A percentile compares a stretch with the other conserved stretches of the same genome.
These are phyloP conservation scores for Leptopterna dolabrata DNA, from an alignment of 2,888 invertebrate genomes.

Conservation along the genomic window DNA sequence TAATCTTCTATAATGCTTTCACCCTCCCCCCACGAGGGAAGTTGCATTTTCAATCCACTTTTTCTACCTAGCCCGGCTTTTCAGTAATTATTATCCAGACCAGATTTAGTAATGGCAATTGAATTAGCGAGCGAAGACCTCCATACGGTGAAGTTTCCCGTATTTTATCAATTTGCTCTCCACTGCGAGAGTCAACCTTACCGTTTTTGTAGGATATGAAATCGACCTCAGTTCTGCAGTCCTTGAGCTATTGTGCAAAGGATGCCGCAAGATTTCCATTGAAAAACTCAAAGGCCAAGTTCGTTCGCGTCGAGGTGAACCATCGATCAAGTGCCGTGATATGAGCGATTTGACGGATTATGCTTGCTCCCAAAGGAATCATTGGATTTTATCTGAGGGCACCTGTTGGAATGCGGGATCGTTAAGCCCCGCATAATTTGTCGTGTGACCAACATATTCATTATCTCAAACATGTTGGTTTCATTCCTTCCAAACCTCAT, in stretches of 20 bases:
- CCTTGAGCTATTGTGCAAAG: not conserved
- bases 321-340: not conserved
- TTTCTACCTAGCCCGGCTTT: not conserved
- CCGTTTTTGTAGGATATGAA: not conserved
- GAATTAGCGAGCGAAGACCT: not conserved
- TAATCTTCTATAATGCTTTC: not conserved
- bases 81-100: not conserved
- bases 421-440: not conserved
- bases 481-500: too few species aligned
- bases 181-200: not conserved
- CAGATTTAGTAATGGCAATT: not conserved
- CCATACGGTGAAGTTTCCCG: too few species aligned
- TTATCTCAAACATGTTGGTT: not conserved
- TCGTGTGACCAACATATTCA: not conserved
- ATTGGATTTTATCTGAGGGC: not conserved
- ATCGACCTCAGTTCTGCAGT: not conserved
- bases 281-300: conserved; percentile 1
- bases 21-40: not conserved
- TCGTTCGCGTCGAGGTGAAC: not conserved
- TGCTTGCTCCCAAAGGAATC: not conserved
- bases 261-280: not conserved
- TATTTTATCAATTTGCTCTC: not conserved
- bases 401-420: not conserved
- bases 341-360: not conserved
- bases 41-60: not conserved